These are phyloP conservation scores for Bufo bufo DNA, from an alignment of 2,113 vertebrate species.

Conservation along the genomic window DNA sequence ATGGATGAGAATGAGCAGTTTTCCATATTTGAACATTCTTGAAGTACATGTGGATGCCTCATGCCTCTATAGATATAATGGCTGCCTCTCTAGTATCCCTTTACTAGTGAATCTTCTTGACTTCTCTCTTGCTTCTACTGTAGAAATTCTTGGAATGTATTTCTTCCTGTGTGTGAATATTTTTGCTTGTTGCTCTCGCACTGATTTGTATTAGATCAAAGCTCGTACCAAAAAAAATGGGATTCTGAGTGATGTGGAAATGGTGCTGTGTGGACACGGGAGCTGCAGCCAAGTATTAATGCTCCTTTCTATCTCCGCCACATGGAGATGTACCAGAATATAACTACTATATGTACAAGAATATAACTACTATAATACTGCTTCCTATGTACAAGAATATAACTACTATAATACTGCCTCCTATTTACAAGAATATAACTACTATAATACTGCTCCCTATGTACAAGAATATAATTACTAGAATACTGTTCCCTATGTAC, in stretches of 20 bases:
- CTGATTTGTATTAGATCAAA: slow-evolving; percentile 8
- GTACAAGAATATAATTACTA: too few relatives aligned
- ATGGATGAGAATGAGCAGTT: too few relatives aligned
- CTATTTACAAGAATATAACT: neutral
- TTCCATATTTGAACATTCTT: too few relatives aligned
- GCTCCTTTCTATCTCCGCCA: slow-evolving; percentile 20
- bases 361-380: neutral
- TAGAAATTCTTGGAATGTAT: too few relatives aligned
- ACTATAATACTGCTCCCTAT: neutral
- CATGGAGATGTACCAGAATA: neutral
- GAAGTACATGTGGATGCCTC: too few relatives aligned
- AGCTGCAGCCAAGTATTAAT: neutral
- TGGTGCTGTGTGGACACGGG: neutral
- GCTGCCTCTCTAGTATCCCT: too few relatives aligned
- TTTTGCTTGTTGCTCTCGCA: neutral
- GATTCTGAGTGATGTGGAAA: slow-evolving; percentile 10
- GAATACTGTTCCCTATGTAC: neutral
- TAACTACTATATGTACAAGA: neutral
- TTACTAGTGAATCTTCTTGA: too few relatives aligned
- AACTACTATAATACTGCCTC: neutral
- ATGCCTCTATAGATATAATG: too few relatives aligned
- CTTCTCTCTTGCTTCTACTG: too few relatives aligned
- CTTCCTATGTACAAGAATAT: neutral
- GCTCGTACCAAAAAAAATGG: neutral
- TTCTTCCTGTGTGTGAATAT: too few relatives aligned